phyloP scores from a whole-genome alignment of 2,888 invertebrate genomes.

The Conomelus anceps region DNA sequence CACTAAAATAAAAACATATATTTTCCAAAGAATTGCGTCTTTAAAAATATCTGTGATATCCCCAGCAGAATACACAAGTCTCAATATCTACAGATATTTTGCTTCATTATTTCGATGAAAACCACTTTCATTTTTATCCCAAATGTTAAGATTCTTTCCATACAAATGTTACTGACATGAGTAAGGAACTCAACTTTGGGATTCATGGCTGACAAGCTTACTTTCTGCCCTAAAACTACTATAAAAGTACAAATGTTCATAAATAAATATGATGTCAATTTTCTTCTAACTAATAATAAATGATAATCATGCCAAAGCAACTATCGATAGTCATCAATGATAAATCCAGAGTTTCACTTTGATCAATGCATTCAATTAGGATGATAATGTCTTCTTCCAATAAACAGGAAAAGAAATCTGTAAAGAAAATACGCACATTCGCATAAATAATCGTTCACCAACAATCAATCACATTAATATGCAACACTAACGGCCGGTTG shows the following conservation, averaged over 20 bases:
- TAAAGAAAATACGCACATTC: neutral
- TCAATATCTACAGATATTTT: neutral
- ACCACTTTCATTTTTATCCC: neutral
- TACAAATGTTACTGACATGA: no score
- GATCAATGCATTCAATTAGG: neutral
- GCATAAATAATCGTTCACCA: no score
- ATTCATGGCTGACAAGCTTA: neutral
- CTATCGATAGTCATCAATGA: neutral
- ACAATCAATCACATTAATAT: no score
- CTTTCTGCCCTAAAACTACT: neutral
- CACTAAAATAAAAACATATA: neutral
- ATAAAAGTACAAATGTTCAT: neutral
- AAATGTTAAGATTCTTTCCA: neutral
- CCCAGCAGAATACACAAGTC: neutral
- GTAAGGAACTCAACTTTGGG: no score
- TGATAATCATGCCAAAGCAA: neutral
- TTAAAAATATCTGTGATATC: neutral
- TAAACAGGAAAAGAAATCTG: neutral
- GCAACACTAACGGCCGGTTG: no score
- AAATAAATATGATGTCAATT: neutral
- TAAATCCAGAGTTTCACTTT: no score
- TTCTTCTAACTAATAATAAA: neutral
- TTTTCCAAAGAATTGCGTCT: neutral
- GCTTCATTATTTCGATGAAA: neutral
- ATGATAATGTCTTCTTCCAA: no score